phyloP scores from a whole-genome alignment of 2,888 invertebrate species.

The Aleiodes alternator region DNA sequence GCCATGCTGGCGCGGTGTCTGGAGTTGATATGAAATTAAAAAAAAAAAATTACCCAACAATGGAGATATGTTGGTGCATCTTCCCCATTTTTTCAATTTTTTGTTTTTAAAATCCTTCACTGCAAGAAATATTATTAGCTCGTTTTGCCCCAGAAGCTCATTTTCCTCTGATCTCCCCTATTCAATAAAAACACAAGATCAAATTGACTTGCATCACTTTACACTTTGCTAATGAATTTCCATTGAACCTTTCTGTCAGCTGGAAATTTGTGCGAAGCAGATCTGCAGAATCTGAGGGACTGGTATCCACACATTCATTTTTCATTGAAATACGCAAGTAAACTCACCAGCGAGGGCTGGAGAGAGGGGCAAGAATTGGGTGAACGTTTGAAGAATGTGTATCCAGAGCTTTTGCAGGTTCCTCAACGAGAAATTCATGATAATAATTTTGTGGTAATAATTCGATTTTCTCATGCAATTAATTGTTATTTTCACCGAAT shows the following conservation, averaged over 20 bases:
- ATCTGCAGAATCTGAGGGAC: background rate
- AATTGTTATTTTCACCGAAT: too few relatives aligned
- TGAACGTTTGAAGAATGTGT: background rate
- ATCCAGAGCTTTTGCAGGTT: slow-evolving; percentile 3
- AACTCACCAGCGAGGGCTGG: slow-evolving; percentile 2
- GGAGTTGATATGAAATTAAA: too few relatives aligned
- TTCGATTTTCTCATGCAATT: background rate
- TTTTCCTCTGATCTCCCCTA: too few relatives aligned
- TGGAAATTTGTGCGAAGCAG: background rate
- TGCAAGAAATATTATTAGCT: too few relatives aligned
- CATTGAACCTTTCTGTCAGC: background rate
- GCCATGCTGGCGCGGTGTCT: too few relatives aligned
- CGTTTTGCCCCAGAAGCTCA: too few relatives aligned
- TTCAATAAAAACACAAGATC: too few relatives aligned
- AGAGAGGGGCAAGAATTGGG: slow-evolving; percentile 11
- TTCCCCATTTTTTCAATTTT: too few relatives aligned
- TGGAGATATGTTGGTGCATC: too few relatives aligned
- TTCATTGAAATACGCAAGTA: background rate
- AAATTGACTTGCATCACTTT: too few relatives aligned
- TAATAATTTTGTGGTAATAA: background rate
- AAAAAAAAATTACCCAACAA: too few relatives aligned
- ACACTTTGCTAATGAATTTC: background rate
- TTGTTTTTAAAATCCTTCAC: too few relatives aligned
- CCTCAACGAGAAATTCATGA: background rate
- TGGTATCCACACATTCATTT: slow-evolving; percentile 13